Evolutionary conservation across 2,113 vertebrate genomes (phyloP), one percentile per base, ranked within the genome.

Genomic region (Dicerorhinus sumatrensis): DNA sequence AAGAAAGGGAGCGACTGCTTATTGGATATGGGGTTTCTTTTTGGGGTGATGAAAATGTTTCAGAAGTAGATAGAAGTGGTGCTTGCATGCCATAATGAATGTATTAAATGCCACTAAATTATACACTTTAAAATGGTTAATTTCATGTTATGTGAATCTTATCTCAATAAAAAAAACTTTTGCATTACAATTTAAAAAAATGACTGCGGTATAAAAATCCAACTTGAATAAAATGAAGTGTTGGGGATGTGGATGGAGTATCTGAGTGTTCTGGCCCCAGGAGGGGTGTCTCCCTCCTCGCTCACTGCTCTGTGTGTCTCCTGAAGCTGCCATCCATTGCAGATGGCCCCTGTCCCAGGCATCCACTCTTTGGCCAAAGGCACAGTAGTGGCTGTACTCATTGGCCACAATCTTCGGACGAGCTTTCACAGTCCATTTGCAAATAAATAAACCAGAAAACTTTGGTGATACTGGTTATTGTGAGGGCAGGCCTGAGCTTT

Each of bases 221-320:
- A 36, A 16, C 23, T 69, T 27, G 39, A 69, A 51, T 3, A 23
- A 17, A 83, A 58, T 0, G 90, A 56, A 5, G 92, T 9, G 17
- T 25, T 2, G 46, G 67, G 86, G 42, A 25, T 39, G 27, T 31
- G 9, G 62, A 23, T 21, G 42, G 77, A n/a, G 13, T 2, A 0
- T 12, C 17, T 42, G 25, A n/a, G 27, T 14, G 11, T 29, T 23
- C 10, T 46, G 77, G 42, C 11, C 2, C 2, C 0, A 0, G 62
- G 75, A 25, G 13, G 56, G 31, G 36, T 4, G 33, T 1, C 4
- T 10, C 5, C 25, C 29, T 9, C 20, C 14, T 67, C 5, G 8
- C 36, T 70, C 56, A 8, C 20, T 31, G 42, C 33, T 48, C 67
- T 1, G 0, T 3, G 4, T 1, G 51, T 67, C 65, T 56, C 25